Evolutionary conservation across 2,113 vertebrate genomes (phyloP).

Genomic region (Cyprinodon tularosa): DNA sequence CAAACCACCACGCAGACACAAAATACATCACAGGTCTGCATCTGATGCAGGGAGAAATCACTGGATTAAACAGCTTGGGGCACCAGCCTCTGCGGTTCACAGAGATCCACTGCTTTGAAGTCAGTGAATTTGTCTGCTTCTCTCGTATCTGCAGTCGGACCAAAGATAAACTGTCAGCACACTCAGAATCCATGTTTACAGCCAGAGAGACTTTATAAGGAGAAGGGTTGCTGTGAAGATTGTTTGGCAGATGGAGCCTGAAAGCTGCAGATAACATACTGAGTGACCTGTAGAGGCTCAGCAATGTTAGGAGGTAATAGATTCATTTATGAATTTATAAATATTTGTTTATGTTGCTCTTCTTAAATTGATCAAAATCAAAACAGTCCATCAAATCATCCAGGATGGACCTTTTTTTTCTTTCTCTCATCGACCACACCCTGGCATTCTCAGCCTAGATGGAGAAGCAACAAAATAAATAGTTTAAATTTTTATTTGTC

Average conservation of each 20-base stretch:
- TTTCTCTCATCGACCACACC: too few species aligned
- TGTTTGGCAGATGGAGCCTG: conserved; percentile 4
- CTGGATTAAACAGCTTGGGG: conserved; percentile 74
- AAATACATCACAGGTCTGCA: conserved; percentile 40
- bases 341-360: too few species aligned
- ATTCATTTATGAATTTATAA: too few species aligned
- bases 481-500: too few species aligned
- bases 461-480: too few species aligned
- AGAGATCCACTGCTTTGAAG: conserved; percentile 77
- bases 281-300: too few species aligned
- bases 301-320: too few species aligned
- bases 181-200: conserved; percentile 51
- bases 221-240: conserved; percentile 9
- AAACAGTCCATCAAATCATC: too few species aligned
- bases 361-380: too few species aligned
- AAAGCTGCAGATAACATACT: conserved; percentile 36
- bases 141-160: conserved; percentile 49
- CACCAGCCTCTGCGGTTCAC: conserved; percentile 51
- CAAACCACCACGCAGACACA: conserved; percentile 27
- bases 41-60: conserved; percentile 49
- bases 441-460: too few species aligned
- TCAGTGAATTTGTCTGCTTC: conserved; percentile 41
- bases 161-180: conserved; percentile 62
- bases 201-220: conserved; percentile 27
- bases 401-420: too few species aligned